Percentiles rank a stretch among this genome's conserved stretches.
Conservation (phyloP, 2,113 vertebrate genomes). For the Smithornis capensis region DNA sequence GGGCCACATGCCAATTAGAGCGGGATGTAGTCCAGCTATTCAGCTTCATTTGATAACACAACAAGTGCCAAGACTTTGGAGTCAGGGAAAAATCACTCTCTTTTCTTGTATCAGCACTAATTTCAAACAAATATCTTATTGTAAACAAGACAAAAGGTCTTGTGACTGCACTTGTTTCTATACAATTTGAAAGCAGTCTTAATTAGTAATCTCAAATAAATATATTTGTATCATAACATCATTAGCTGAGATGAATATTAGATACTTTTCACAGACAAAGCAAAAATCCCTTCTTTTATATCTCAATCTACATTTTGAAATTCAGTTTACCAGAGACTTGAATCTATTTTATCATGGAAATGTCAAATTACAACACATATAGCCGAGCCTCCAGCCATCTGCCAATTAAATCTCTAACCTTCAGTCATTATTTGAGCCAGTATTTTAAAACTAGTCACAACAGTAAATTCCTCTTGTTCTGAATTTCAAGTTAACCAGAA, state of each 20-base stretch:
- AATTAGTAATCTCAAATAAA: neutral
- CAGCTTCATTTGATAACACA: neutral
- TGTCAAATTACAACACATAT: neutral
- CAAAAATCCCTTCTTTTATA: neutral
- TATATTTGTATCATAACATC: neutral
- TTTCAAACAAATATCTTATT: neutral
- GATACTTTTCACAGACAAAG: neutral
- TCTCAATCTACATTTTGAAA: neutral
- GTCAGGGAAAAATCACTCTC: neutral
- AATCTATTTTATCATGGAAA: neutral
- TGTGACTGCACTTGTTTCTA: neutral
- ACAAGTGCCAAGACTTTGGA: neutral
- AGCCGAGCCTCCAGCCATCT: neutral
- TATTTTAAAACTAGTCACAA: neutral
- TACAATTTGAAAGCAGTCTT: neutral
- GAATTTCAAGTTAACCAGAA: slow-evolving; percentile 7
- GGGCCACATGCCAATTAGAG: neutral
- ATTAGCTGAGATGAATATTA: neutral
- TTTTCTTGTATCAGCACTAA: neutral
- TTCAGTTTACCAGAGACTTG: neutral
- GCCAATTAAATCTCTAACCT: neutral
- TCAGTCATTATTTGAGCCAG: neutral
- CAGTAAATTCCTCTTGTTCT: neutral
- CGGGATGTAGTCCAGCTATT: neutral
- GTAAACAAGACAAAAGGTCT: neutral